These are phyloP conservation scores for Daubentonia madagascariensis DNA, from an alignment of 2,113 vertebrate species.

Conservation along the genomic window DNA sequence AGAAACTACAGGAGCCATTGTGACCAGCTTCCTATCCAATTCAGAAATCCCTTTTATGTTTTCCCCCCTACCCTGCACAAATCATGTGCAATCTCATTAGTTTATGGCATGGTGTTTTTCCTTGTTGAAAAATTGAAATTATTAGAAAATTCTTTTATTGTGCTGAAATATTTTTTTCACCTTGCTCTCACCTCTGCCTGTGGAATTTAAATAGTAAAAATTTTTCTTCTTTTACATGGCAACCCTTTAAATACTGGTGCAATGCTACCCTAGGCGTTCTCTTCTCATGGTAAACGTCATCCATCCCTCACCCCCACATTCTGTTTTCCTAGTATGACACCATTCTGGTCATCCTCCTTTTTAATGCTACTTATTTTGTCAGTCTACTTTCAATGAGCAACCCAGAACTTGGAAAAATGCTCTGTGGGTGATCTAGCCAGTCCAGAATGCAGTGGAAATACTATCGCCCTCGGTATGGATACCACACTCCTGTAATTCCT, in stretches of 20 bases:
- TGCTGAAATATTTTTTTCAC: background rate
- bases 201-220: background rate
- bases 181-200: background rate
- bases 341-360: background rate
- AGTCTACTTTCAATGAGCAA: background rate
- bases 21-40: background rate
- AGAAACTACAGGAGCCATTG: background rate
- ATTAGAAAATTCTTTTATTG: background rate
- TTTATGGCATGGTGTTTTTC: background rate
- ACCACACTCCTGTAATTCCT: background rate
- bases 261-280: background rate
- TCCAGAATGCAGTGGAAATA: background rate
- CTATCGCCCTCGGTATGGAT: background rate
- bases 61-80: background rate
- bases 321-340: background rate
- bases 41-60: background rate
- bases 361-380: background rate
- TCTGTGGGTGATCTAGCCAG: background rate
- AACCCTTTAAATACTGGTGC: background rate
- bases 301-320: rapidly evolving
- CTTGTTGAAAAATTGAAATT: background rate
- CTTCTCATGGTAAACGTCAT: background rate
- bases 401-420: background rate
- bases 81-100: background rate
- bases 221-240: background rate